Conservation (phyloP, 2,888 invertebrate genomes). For the Xestobium rufovillosum region DNA sequence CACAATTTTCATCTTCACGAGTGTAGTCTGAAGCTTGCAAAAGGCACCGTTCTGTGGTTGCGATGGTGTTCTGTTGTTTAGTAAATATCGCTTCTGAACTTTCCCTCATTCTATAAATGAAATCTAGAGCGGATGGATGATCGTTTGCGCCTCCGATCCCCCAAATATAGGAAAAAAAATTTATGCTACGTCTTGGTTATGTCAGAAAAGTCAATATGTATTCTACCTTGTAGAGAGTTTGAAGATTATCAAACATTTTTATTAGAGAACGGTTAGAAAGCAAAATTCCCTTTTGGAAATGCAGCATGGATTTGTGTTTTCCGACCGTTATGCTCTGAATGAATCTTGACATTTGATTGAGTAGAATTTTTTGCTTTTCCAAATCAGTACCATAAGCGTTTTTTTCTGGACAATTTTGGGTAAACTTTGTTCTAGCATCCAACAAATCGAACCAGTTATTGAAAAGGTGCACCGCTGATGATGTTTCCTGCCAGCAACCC, state of each 20-base stretch:
- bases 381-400: constrained; percentile 24
- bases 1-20: too few relatives aligned
- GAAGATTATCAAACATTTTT: constrained; percentile 19
- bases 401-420: constrained; percentile 9
- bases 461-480: constrained; percentile 12
- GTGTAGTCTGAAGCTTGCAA: constrained; percentile 6
- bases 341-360: constrained; percentile 18
- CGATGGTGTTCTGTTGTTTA: constrained; percentile 12
- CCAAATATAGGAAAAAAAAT: constrained; percentile 28
- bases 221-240: constrained; percentile 22
- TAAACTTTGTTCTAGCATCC: constrained; percentile 20
- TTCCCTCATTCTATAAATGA: constrained; percentile 23
- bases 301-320: constrained; percentile 19
- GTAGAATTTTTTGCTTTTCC: constrained; percentile 19
- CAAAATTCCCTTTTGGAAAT: constrained; percentile 22
- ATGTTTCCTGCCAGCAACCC: constrained; percentile 10
- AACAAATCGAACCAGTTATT: constrained; percentile 27
- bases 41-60: constrained; percentile 3
- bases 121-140: constrained; percentile 25
- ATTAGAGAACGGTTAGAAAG: constrained; percentile 16
- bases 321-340: constrained; percentile 22
- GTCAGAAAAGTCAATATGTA: constrained; percentile 22
- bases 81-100: constrained; percentile 25
- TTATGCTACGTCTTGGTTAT: constrained; percentile 25
- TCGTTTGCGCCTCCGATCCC: constrained; percentile 27